Conservation (phyloP, 2,797 vertebrate species). For the Danio albolineatus region DNA sequence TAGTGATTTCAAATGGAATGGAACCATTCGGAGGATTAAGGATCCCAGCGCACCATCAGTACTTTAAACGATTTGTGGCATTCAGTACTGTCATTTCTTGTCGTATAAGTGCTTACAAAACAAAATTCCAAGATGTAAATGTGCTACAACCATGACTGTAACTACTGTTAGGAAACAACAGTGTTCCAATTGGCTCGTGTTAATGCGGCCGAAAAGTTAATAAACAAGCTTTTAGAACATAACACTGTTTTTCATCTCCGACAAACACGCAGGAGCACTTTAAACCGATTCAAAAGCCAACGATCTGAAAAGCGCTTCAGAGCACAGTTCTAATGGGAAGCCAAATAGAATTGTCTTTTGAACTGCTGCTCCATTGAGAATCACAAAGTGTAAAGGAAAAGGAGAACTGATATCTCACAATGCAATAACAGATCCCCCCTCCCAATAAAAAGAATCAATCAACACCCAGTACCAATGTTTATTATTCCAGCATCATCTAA, state of each 20-base stretch:
- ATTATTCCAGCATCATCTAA: conserved; percentile 71
- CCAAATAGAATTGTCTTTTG: conserved; percentile 75
- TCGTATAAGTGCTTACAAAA: not conserved
- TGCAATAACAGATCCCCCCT: conserved; percentile 73
- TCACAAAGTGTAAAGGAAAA: conserved; percentile 73
- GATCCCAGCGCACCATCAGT: conserved; percentile 22
- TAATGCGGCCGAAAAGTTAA: not conserved
- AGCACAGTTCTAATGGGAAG: conserved; percentile 68
- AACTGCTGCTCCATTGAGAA: conserved; percentile 75
- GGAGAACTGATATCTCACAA: conserved; percentile 73
- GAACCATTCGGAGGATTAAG: conserved; percentile 34
- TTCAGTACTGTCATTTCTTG: conserved; percentile 44
- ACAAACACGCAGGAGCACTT: conserved; percentile 72
- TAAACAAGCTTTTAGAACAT: conserved; percentile 47
- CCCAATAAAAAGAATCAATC: conserved; percentile 70
- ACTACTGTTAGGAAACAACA: conserved; percentile 15
- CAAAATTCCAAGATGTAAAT: not conserved
- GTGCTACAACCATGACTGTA: not conserved
- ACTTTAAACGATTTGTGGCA: conserved; percentile 53
- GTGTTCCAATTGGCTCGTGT: conserved; percentile 27
- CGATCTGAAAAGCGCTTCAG: conserved; percentile 66
- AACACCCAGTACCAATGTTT: conserved; percentile 74
- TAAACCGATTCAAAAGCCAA: conserved; percentile 71
- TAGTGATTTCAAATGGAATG: conserved; percentile 64
- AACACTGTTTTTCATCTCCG: conserved; percentile 64